Base-by-base conservation (phyloP, 2,888 invertebrate species). In the Pseudanteris insignis region DNA sequence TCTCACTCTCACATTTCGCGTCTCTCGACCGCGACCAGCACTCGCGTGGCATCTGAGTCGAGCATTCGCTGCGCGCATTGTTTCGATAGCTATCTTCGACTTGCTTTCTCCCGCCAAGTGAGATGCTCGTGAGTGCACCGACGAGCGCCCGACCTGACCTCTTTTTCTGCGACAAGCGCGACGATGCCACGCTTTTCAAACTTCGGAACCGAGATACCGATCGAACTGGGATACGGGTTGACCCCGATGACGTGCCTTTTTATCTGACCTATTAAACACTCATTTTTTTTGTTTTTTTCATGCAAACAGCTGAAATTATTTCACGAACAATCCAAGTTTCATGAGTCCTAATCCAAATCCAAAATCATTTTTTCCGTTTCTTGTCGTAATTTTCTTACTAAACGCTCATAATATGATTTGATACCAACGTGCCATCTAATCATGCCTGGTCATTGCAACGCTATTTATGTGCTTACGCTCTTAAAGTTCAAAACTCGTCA, bases 231-330 rank as follows among this genome's bases (percentile, higher is more conserved):
- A 33, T 40, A 30, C 50, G 1, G 29, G 13, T 46, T 55, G 55
- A 51, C 61, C 61, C 37, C 54, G 61, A 55, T 55, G 61, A 61
- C 50, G 55, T 18, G 55, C 32, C 51, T 29, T 25, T 55, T 51
- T 50, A 61, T 61, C 61, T 61, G 55, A 61, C 55, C 61, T 10
- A 61, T 50, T 46, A 46, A 61, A 55, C 50, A n/a, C n/a, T n/a
- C n/a, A n/a, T n/a, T n/a, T n/a, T n/a, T n/a, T n/a, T n/a, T n/a
- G n/a, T n/a, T n/a, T n/a, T n/a, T n/a, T n/a, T n/a, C n/a, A n/a
- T n/a, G n/a, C n/a, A 40, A 13, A 12, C 5, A 12, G 15, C 26
- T 18, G 46, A 46, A 46, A 34, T 18, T 30, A 34, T 37, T 40
- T 26, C 18, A 33, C 15, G 10, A 11, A 26, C n/a, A n/a, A n/a